Evolutionary conservation across 2,113 vertebrate genomes (phyloP).

Genomic region (Sturnus vulgaris): DNA sequence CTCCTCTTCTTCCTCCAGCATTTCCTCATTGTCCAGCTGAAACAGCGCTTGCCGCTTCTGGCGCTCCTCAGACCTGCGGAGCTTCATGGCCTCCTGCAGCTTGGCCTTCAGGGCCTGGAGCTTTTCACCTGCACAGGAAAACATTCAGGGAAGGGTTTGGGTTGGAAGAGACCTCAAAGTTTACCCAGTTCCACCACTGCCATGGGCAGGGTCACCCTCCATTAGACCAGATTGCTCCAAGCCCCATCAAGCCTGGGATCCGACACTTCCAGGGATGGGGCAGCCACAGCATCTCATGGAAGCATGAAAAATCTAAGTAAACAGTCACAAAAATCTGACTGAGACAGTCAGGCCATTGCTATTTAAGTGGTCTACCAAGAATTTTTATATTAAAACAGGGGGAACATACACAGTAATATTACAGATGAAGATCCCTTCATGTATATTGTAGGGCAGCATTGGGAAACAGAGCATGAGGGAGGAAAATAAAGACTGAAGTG

Average conservation of each 20-base stretch:
- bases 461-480: not conserved
- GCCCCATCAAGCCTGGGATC: rapidly evolving
- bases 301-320: not conserved
- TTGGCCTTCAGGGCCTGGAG: constrained; percentile 89
- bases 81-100: constrained; percentile 94
- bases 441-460: not conserved
- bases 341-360: not conserved
- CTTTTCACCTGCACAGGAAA: constrained; percentile 80
- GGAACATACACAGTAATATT: not conserved
- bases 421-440: not conserved
- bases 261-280: not conserved
- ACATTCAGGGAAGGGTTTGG: not conserved
- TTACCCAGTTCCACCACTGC: not conserved
- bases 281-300: not conserved
- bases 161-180: not conserved
- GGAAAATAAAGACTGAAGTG: not conserved
- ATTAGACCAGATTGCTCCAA: not conserved
- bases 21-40: constrained; percentile 92
- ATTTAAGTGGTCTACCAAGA: not conserved
- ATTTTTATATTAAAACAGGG: not conserved
- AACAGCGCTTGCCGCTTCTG: constrained; percentile 82
- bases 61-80: constrained; percentile 84
- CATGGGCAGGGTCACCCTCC: not conserved
- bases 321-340: not conserved
- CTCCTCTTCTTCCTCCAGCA: constrained; percentile 86